A percentile compares a stretch with the other conserved stretches of the same genome.
Evolutionary conservation across 2,113 vertebrate genomes (phyloP).

Genomic region (Perognathus longimembris): DNA sequence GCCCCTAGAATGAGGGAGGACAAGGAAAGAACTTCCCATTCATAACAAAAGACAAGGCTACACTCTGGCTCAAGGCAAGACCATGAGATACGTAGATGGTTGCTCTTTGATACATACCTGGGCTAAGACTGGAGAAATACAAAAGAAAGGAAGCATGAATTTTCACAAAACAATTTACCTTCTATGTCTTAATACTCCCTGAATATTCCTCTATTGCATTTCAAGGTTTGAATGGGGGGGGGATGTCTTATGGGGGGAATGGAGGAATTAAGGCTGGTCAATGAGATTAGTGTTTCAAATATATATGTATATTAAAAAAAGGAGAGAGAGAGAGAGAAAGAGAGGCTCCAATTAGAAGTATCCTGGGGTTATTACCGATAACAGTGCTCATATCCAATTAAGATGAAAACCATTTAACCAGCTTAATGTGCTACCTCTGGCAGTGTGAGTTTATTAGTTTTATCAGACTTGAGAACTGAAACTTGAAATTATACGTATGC

Average conservation of each 20-base stretch:
- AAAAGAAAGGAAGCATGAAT: not conserved
- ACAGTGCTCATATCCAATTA: conserved; percentile 90
- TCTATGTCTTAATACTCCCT: conserved; percentile 62
- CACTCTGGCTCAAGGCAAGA: not conserved
- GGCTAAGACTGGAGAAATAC: not conserved
- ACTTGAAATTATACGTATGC: conserved; percentile 84
- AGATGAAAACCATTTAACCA: conserved; percentile 91
- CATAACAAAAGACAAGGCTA: not conserved
- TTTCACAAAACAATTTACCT: conserved; percentile 72
- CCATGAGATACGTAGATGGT: not conserved
- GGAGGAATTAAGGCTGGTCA: conserved; percentile 83
- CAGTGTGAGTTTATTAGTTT: conserved; percentile 91
- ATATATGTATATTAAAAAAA: conserved; percentile 37
- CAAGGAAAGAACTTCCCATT: not conserved
- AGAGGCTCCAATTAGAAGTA: conserved; percentile 89
- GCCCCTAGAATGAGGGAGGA: not conserved
- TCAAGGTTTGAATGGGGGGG: conserved; percentile 58
- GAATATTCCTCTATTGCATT: conserved; percentile 53
- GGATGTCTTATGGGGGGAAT: not conserved
- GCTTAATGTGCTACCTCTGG: conserved; percentile 91
- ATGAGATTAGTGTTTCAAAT: conserved; percentile 82
- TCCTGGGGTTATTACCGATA: conserved; percentile 91
- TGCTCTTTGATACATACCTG: rapidly evolving
- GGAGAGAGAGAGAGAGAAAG: not conserved
- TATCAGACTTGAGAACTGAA: conserved; percentile 89